A percentile compares a stretch with the other conserved stretches of the same genome.
Conservation (phyloP, 2,797 vertebrate species). For the Poeciliopsis paucimaculata region DNA sequence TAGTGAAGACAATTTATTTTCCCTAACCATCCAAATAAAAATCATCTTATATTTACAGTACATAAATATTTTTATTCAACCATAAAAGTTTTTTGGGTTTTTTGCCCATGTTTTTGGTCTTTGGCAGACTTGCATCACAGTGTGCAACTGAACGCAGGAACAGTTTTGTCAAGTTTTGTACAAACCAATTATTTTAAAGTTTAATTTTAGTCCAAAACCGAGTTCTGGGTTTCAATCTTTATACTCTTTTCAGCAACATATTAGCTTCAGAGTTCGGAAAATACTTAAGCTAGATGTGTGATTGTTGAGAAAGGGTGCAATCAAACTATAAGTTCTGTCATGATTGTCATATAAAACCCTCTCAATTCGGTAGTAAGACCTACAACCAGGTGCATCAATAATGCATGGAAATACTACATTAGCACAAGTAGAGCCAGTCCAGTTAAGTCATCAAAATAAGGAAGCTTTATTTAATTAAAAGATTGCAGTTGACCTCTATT, state of each 20-base stretch:
- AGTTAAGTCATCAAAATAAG: conserved; percentile 21
- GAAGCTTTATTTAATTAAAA: conserved; percentile 35
- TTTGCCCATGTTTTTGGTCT: neutral
- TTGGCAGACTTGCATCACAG: neutral
- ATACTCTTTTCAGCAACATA: neutral
- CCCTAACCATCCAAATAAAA: neutral
- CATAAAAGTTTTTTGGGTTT: neutral
- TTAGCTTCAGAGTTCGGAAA: neutral
- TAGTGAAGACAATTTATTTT: neutral
- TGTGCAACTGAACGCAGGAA: neutral
- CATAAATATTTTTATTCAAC: neutral
- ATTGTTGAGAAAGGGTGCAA: neutral
- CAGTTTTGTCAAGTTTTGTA: neutral
- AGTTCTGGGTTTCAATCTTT: neutral
- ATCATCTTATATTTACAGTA: neutral
- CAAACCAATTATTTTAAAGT: neutral
- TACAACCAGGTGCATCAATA: neutral
- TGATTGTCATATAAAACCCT: neutral
- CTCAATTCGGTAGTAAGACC: neutral
- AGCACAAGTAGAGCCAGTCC: neutral
- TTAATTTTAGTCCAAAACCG: neutral
- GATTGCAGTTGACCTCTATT: conserved; percentile 21
- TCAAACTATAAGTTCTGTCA: neutral
- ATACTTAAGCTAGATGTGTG: neutral
- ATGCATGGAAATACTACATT: neutral